phyloP scores from a whole-genome alignment of 2,797 vertebrate genomes.

The Anguilla megastoma region DNA sequence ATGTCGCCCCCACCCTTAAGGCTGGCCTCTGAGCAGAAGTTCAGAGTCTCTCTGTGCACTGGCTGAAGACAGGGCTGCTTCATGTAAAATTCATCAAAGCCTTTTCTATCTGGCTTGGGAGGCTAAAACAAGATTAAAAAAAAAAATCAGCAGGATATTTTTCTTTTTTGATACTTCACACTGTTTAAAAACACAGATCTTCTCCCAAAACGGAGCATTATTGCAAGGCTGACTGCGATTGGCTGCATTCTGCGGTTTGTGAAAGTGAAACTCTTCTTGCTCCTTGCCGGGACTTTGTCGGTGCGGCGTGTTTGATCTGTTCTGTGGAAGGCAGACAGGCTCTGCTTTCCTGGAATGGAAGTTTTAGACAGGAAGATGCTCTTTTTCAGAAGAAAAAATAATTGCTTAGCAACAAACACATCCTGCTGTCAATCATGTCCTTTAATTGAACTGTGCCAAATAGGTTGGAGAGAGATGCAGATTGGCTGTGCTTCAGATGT shows the following conservation, averaged over 20 bases:
- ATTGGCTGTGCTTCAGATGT: neutral
- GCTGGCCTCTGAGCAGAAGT: neutral
- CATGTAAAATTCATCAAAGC: neutral
- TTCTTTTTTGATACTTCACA: neutral
- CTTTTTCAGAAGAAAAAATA: slow-evolving; percentile 16
- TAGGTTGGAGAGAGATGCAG: neutral
- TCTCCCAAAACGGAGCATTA: neutral
- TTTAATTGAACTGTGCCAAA: neutral
- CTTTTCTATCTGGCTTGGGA: neutral
- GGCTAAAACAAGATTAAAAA: neutral
- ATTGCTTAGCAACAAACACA: slow-evolving; percentile 30
- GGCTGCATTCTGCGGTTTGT: neutral
- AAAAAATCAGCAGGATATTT: neutral
- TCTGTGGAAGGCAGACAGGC: neutral
- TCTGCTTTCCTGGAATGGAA: neutral
- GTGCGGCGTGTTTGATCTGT: neutral
- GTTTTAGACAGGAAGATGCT: neutral
- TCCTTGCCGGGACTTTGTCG: neutral
- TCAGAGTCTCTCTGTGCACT: neutral
- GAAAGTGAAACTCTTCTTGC: neutral
- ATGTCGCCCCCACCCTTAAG: no score
- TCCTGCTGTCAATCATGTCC: neutral
- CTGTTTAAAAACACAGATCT: neutral
- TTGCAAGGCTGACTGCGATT: neutral
- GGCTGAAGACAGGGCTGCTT: neutral